Percentiles rank a stretch among this genome's conserved stretches.
Evolutionary conservation across 1,140 invertebrate species (phyloP).

Genomic region (Anagrus nilaparvatae): DNA sequence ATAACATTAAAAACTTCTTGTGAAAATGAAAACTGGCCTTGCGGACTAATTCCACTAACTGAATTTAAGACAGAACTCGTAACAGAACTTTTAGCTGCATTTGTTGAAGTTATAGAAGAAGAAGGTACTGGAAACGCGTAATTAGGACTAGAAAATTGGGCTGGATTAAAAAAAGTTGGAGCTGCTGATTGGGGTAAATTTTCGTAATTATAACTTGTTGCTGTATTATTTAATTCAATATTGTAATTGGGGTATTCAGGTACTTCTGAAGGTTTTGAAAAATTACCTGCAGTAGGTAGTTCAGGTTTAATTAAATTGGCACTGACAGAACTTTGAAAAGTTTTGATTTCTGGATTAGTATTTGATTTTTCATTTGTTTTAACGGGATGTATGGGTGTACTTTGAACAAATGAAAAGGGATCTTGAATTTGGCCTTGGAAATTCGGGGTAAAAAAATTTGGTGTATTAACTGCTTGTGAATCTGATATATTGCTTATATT

Average conservation of each 20-base stretch:
- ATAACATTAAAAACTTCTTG: slow-evolving; percentile 20
- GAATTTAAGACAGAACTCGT: background rate
- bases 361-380: no score
- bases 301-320: no score
- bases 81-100: background rate
- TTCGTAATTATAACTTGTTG: background rate
- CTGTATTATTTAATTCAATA: background rate
- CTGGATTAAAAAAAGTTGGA: slow-evolving; percentile 26
- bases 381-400: no score
- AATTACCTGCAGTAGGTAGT: background rate
- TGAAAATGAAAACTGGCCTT: background rate
- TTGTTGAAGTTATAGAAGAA: background rate
- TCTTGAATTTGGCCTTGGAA: no score
- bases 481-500: no score
- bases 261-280: background rate
- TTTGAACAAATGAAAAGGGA: slow-evolving; percentile 4
- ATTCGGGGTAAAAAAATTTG: slow-evolving; percentile 4
- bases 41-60: background rate
- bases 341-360: no score
- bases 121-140: background rate
- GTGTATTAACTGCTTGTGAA: slow-evolving; percentile 4
- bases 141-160: slow-evolving; percentile 16
- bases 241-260: background rate
- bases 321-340: no score
- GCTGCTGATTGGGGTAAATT: background rate